Evolutionary conservation across 2,888 invertebrate species (phyloP).

Genomic region (Cinara cedri): DNA sequence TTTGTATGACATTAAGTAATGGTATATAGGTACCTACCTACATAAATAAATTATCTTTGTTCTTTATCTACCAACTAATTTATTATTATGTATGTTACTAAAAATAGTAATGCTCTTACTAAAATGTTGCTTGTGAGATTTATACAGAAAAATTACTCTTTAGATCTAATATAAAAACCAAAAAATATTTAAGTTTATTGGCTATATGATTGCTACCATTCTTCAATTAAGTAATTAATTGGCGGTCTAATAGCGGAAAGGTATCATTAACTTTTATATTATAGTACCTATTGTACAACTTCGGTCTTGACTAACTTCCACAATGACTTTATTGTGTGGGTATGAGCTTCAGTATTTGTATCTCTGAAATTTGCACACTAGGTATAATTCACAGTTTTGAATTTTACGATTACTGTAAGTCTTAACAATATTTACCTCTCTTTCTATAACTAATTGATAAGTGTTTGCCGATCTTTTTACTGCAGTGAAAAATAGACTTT

Average conservation of each 20-base stretch:
- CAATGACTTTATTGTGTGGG: background rate
- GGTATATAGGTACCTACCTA: no score
- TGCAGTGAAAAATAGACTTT: constrained; percentile 11
- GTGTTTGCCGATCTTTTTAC: constrained; percentile 25
- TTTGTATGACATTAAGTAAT: no score
- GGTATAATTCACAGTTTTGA: background rate
- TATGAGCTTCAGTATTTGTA: background rate
- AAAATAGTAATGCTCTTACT: background rate
- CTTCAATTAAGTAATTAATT: no score
- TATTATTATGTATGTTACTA: background rate
- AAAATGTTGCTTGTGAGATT: background rate
- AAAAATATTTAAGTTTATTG: background rate
- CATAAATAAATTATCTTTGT: no score
- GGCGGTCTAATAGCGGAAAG: background rate
- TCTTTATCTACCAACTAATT: background rate
- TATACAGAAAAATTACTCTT: no score
- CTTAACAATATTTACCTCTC: background rate
- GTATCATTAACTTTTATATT: background rate
- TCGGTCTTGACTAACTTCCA: background rate
- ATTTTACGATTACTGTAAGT: background rate
- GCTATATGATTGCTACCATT: background rate
- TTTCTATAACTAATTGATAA: constrained; percentile 57
- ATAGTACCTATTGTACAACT: no score
- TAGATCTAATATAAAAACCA: no score
- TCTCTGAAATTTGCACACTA: background rate